Evolutionary conservation across 2,797 vertebrate genomes (phyloP).

Genomic region (Sorex maritimensis): DNA sequence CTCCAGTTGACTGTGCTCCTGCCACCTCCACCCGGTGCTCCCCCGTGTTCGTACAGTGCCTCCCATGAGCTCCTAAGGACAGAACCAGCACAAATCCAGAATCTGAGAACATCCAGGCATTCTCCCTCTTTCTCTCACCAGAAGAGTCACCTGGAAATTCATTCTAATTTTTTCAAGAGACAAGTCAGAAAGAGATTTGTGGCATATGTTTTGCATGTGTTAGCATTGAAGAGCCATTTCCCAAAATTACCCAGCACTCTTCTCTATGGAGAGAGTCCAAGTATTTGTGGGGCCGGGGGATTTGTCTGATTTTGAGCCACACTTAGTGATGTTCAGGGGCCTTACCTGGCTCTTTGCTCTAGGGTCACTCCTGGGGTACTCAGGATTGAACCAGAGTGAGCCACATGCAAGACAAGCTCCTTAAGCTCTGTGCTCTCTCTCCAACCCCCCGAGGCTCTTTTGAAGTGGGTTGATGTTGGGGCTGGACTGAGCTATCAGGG

Average conservation of each 20-base stretch:
- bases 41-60: no score
- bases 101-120: not conserved
- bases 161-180: not conserved
- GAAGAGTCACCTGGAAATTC: not conserved
- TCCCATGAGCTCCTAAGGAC: not conserved
- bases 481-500: no score
- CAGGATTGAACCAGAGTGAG: no score
- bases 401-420: no score
- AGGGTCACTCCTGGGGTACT: no score
- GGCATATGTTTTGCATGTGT: not conserved
- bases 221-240: not conserved
- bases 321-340: no score
- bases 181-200: not conserved
- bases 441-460: no score
- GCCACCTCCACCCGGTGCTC: no score
- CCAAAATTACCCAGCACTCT: not conserved
- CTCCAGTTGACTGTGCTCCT: not conserved
- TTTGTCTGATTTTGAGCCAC: not conserved
- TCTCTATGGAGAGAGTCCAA: not conserved
- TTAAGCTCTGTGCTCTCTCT: no score
- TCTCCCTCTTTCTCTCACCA: not conserved
- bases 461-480: no score
- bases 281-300: not conserved
- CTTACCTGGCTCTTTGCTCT: no score
- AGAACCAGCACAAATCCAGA: not conserved